Base-by-base conservation (phyloP, 2,888 invertebrate species). In the Eupithecia vulgata region DNA sequence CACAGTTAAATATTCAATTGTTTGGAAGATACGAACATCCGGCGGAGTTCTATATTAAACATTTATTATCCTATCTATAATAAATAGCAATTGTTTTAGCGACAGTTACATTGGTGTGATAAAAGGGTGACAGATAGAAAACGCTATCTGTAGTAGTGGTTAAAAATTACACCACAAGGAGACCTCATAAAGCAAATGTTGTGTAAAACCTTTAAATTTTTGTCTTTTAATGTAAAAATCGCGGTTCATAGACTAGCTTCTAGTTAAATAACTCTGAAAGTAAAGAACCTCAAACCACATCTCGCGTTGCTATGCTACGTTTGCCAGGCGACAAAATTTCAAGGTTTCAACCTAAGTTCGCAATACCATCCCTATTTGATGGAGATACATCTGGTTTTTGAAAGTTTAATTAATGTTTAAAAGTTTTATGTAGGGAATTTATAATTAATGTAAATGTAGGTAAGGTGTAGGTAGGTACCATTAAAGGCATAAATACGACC, bases 281-380 rank as follows among this genome's bases (percentile, higher is more conserved):
- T 4, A 35, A 35, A 64, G 64, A 37, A 37, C 40, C 37, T 62
- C 40, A 57, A 35, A 15, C 30, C 40, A 30, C 69, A 30, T 67
- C 52, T 34, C 34, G 35, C 70, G 77, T 79, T 79, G 77, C 80
- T 76, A 78, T n/a, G 79, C 68, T 59, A 70, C 71, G 15, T 77
- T 78, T 72, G 66, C 70, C 30, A 77, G 79, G 81, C 75, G 66
- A 72, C 35, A 66, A 10, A 67, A 74, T 65, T 71, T 74, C 69
- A 68, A 74, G 69, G 67, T 34, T 57, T 65, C 30, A 17, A 30
- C 37, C 17, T 13, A 37, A 35, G n/a, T 37, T 12, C 21, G 59
- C 52, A 57, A 70, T 64, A 65, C 57, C 37, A 71, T 21, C 76
- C 45, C 45, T 69, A 66, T 73, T 67, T 8, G 21, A 34, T 72